Percentiles rank a stretch among this genome's conserved stretches.
phyloP scores from a whole-genome alignment of 2,888 invertebrate genomes.

The Chelonus formosanus region DNA sequence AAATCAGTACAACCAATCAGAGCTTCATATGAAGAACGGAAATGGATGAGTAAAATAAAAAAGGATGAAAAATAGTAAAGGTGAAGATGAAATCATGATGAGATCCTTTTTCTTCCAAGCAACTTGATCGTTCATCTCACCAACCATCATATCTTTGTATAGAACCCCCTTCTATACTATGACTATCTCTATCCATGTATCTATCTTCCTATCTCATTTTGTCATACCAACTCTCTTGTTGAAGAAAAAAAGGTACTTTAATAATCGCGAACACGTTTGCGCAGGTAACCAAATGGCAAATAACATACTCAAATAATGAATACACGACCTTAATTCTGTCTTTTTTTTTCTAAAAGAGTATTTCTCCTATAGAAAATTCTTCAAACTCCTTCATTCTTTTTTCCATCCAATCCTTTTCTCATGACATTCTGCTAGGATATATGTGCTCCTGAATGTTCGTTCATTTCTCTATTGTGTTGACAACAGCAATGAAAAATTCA shows the following conservation, averaged over 20 bases:
- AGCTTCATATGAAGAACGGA: slow-evolving; percentile 11
- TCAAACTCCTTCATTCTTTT: slow-evolving; percentile 21
- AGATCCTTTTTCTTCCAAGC: slow-evolving; percentile 31
- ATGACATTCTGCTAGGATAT: slow-evolving; percentile 27
- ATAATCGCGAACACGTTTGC: slow-evolving; percentile 29
- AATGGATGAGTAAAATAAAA: slow-evolving; percentile 24
- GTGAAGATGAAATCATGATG: slow-evolving; percentile 27
- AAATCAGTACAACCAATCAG: too few species aligned
- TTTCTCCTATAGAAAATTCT: slow-evolving; percentile 29
- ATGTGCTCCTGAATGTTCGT: slow-evolving; percentile 40
- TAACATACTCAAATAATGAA: slow-evolving; percentile 37
- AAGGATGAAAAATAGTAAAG: slow-evolving; percentile 19
- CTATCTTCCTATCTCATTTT: too few species aligned
- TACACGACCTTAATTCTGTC: slow-evolving; percentile 22
- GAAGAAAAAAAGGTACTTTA: slow-evolving; percentile 38
- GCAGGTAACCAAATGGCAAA: slow-evolving; percentile 46
- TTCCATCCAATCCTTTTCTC: slow-evolving; percentile 43
- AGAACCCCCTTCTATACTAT: slow-evolving; percentile 35
- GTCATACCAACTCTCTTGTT: slow-evolving; percentile 23
- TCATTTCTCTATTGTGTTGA: slow-evolving; percentile 38
- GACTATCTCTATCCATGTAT: slow-evolving; percentile 15
- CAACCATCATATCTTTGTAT: slow-evolving; percentile 20
- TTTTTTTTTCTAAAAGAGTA: not conserved
- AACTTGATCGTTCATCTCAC: slow-evolving; percentile 37
- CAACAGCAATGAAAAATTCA: slow-evolving; percentile 47